These are phyloP conservation scores for Geococcyx californianus DNA, from an alignment of 2,113 vertebrate genomes.

Conservation along the genomic window DNA sequence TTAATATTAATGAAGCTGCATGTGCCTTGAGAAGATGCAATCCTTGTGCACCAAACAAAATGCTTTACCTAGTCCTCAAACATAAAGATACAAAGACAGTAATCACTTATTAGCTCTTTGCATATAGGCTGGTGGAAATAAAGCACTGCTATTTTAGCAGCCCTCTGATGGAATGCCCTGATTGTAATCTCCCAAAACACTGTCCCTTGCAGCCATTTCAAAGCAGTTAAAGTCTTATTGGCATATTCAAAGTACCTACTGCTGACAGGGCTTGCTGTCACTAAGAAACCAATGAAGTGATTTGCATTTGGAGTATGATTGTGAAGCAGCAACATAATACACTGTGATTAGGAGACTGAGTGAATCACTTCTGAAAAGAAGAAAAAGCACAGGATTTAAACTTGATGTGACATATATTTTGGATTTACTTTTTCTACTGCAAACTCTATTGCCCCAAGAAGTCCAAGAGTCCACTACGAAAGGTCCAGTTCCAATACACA, in stretches of 20 bases:
- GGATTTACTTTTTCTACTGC: not conserved
- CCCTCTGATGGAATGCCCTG: constrained; percentile 34
- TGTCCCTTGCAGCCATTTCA: not conserved
- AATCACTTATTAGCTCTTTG: constrained; percentile 51
- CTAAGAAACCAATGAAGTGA: constrained; percentile 24
- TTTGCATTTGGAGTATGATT: constrained; percentile 63
- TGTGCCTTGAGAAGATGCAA: constrained; percentile 25
- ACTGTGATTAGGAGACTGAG: constrained; percentile 46
- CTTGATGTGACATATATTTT: not conserved
- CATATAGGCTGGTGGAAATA: constrained; percentile 17
- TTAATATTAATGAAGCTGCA: constrained; percentile 49
- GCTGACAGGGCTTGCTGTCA: constrained; percentile 34
- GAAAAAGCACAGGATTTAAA: not conserved
- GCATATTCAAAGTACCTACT: constrained; percentile 37
- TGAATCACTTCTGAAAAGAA: constrained; percentile 25
- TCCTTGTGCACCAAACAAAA: constrained; percentile 2
- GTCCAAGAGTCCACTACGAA: not conserved
- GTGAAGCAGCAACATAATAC: constrained; percentile 57
- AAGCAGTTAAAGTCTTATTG: constrained; percentile 26
- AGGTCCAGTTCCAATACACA: not conserved
- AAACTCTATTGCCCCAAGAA: not conserved
- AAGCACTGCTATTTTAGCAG: constrained; percentile 5
- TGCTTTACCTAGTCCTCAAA: constrained; percentile 8
- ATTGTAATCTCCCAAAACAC: constrained; percentile 45
- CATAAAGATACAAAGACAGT: constrained; percentile 30